phyloP scores from a whole-genome alignment of 2,888 invertebrate genomes.

The Sesia bembeciformis region DNA sequence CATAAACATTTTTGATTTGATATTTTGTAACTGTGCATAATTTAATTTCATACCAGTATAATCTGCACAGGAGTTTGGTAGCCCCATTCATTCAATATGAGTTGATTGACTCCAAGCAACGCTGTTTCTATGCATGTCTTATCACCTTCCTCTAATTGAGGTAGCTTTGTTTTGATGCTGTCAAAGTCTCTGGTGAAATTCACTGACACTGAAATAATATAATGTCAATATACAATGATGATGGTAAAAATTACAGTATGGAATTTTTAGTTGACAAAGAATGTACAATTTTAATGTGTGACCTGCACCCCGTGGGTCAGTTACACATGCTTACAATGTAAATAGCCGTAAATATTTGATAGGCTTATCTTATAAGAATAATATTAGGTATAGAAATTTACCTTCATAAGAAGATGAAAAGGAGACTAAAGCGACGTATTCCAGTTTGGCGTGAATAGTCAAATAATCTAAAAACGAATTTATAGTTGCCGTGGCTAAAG shows the following conservation, averaged over 20 bases:
- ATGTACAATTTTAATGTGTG: not conserved
- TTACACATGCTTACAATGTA: not conserved
- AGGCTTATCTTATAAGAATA: no score
- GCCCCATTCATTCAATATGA: slow-evolving; percentile 92
- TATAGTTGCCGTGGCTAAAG: slow-evolving; percentile 49
- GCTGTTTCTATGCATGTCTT: slow-evolving; percentile 89
- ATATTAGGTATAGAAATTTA: slow-evolving; percentile 13
- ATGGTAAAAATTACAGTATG: not conserved
- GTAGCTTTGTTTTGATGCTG: slow-evolving; percentile 82
- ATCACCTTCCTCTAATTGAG: slow-evolving; percentile 87
- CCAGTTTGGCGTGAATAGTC: slow-evolving; percentile 50
- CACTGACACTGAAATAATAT: slow-evolving; percentile 74
- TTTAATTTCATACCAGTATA: slow-evolving; percentile 39
- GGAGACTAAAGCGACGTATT: slow-evolving; percentile 56
- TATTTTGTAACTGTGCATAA: not conserved
- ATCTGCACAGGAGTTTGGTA: slow-evolving; percentile 87
- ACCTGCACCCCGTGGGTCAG: no score
- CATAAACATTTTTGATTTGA: not conserved
- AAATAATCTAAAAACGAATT: slow-evolving; percentile 62
- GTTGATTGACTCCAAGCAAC: slow-evolving; percentile 83
- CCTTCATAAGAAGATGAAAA: slow-evolving; percentile 62
- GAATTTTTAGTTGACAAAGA: not conserved
- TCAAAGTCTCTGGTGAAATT: slow-evolving; percentile 94
- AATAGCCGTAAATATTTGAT: no score
- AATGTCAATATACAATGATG: not conserved